Conservation (phyloP, 1,140 invertebrate species). For the Lucilia sericata region DNA sequence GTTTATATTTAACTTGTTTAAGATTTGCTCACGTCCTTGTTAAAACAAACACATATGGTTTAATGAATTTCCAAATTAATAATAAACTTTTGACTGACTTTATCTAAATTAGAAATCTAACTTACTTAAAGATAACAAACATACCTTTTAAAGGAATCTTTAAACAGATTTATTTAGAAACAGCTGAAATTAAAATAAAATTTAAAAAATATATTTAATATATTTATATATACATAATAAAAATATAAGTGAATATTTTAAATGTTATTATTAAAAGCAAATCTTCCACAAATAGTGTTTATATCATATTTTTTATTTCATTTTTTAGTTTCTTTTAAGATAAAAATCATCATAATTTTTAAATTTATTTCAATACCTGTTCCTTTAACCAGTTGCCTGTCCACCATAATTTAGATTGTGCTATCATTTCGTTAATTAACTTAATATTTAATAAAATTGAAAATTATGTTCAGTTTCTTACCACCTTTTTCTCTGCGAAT, state of each 20-base stretch:
- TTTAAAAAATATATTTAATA: not conserved
- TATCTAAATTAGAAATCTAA: too few relatives aligned
- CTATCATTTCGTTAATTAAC: not conserved
- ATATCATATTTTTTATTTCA: not conserved
- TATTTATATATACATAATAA: not conserved
- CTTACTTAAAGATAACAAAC: too few relatives aligned
- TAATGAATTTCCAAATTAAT: too few relatives aligned
- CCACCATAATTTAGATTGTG: not conserved
- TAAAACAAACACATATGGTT: too few relatives aligned
- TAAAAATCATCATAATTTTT: constrained; percentile 8
- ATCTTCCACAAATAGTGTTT: not conserved
- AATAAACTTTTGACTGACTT: too few relatives aligned
- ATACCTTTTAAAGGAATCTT: too few relatives aligned
- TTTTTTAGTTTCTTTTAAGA: not conserved
- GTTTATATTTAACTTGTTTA: too few relatives aligned
- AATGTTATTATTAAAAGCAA: constrained; percentile 1
- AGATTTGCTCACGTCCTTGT: too few relatives aligned
- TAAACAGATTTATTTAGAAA: too few relatives aligned
- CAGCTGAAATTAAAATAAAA: too few relatives aligned
- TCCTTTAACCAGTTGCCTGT: not conserved
- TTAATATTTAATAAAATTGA: constrained; percentile 1
- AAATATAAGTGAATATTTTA: not conserved
- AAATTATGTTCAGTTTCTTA: too few relatives aligned
- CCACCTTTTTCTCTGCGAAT: too few relatives aligned
- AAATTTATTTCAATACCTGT: not conserved